A percentile compares a stretch with the other conserved stretches of the same genome.
Evolutionary conservation across 2,797 vertebrate species (phyloP).

Genomic region (Scolopax bukidnonensis): DNA sequence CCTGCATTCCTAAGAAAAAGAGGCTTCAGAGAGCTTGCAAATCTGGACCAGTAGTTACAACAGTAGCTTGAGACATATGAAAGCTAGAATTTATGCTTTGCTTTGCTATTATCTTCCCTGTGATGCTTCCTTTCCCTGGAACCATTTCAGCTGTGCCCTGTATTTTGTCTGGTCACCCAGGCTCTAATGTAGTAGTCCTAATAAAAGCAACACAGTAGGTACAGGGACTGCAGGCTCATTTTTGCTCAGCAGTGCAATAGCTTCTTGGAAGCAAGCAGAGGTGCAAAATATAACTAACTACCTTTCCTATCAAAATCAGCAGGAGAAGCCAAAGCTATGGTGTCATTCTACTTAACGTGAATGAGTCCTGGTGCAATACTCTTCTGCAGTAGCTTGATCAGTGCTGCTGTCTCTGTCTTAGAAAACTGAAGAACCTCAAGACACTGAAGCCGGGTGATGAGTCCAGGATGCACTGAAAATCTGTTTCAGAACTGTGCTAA

Average conservation of each 20-base stretch:
- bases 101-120: background rate
- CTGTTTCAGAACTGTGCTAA: background rate
- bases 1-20: background rate
- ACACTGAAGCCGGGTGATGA: background rate
- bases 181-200: constrained; percentile 46
- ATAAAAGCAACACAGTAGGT: constrained; percentile 62
- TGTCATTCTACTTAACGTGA: background rate
- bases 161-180: constrained; percentile 38
- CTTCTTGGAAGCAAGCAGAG: constrained; percentile 52
- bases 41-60: background rate
- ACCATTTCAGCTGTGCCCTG: constrained; percentile 28
- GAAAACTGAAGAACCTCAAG: background rate
- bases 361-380: background rate
- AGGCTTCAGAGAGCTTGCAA: background rate
- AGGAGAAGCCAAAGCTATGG: constrained; percentile 35
- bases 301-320: constrained; percentile 42
- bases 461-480: background rate
- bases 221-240: constrained; percentile 29
- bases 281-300: constrained; percentile 58
- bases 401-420: background rate
- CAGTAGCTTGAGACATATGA: background rate
- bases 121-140: background rate
- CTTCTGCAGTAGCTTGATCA: background rate
- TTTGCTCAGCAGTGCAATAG: constrained; percentile 50
- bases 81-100: background rate